Evolutionary conservation across 2,797 vertebrate genomes (phyloP).

Genomic region (Delichon dasypus): DNA sequence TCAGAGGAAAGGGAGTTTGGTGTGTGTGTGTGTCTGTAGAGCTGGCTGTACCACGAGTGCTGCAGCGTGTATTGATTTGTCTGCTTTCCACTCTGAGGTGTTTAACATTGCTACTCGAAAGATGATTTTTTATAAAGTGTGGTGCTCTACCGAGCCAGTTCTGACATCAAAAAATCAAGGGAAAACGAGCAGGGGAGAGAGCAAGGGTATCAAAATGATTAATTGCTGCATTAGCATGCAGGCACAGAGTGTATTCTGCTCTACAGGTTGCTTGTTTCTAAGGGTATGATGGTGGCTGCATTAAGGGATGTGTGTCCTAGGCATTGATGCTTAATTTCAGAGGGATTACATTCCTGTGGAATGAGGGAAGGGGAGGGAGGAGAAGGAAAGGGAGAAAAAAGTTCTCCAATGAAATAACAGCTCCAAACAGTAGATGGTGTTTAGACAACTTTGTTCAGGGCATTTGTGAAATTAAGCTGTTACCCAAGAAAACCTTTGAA

Average conservation of each 20-base stretch:
- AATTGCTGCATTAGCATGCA: conserved; percentile 64
- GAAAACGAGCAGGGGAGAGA: conserved; percentile 11
- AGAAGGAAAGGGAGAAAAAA: not conserved
- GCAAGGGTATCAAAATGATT: conserved; percentile 48
- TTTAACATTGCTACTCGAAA: conserved; percentile 42
- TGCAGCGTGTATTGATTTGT: conserved; percentile 52
- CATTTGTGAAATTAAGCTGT: not conserved
- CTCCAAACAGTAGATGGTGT: no score
- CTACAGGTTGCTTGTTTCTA: not conserved
- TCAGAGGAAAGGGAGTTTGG: not conserved
- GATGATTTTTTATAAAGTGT: conserved; percentile 52
- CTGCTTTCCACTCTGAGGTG: conserved; percentile 44
- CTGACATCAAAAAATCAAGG: conserved; percentile 22
- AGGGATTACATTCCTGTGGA: not conserved
- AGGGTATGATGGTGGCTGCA: not conserved
- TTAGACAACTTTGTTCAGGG: not conserved
- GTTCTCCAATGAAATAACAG: not conserved
- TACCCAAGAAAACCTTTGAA: accelerated
- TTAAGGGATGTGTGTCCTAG: not conserved
- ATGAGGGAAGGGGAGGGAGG: not conserved
- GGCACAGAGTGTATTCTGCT: not conserved
- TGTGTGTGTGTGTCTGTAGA: accelerated
- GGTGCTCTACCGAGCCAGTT: conserved; percentile 24
- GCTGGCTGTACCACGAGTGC: not conserved
- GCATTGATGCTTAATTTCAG: conserved; percentile 1